Evolutionary conservation across 2,888 invertebrate genomes (phyloP), one percentile per base, ranked within the genome.

Genomic region (Catocala fraxini): DNA sequence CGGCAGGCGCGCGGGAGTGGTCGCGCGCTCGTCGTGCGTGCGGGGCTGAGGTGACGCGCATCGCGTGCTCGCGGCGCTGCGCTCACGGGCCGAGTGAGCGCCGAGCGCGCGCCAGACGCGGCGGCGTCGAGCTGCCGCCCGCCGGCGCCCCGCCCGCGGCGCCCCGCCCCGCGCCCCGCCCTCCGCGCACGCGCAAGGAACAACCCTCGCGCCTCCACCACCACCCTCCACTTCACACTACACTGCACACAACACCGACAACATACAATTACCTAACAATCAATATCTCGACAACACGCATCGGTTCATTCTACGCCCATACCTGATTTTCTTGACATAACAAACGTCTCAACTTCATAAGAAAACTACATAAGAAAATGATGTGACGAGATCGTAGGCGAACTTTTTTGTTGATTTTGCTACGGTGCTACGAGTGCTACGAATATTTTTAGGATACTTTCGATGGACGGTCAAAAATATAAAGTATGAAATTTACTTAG

Each of bases 1-100:
- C 83, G 86, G 67, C 80, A 82, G 82, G 86, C 85, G 88, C 87
- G 87, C 87, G 86, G 86, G 84, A 83, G 85, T 77, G 81, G 84
- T 81, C 80, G 85, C 84, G 84, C 83, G 83, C 79, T 80, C 83
- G 76, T 80, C 80, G 83, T 77, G 77, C 73, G 73, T 77, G 80
- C 81, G 73, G 74, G 59, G 73, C 71, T 67, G 73, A 68, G 63
- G 58, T 67, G 42, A 71, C 77, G 83, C 85, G 82, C 90, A 89
- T 90, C 70, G 71, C 89, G 89, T 88, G 87, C 86, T 85, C 80
- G 68, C 88, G 75, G 80, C 83, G 79, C 89, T 83, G 84, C 75
- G 82, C 78, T 89, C 88, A 88, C 89, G 87, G 86, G 75, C 82
- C 81, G 87, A 87, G 74, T 88, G 89, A 81, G 75, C 71, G 57